Base-by-base conservation (phyloP, 2,113 vertebrate species). In the Salvelinus alpinus region DNA sequence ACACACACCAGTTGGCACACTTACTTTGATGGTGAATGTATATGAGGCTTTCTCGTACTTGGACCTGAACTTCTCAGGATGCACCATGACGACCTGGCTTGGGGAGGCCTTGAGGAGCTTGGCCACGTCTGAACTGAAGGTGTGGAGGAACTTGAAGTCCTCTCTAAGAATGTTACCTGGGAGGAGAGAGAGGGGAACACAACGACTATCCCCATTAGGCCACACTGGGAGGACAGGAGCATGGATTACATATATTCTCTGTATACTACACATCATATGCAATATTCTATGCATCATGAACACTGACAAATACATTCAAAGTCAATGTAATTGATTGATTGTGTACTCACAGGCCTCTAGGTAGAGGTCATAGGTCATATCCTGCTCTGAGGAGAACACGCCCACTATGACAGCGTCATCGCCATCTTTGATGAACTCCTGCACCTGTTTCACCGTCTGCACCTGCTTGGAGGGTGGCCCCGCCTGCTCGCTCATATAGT, bases 391-490 rank as follows among this genome's bases (percentile, higher is more conserved):
- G 76, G 88, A 87, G 76, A 99, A 99, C 62, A 98, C 75, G 0
- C 96, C 97, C 0, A 99, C 91, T 65, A 99, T 93, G 72, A 96
- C 87, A 0, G 95, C 95, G 71, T 99, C 97, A 1, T 98, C 97
- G 0, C 97, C 95, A 14, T 99, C 97, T 84, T 91, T 97, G 71
- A 97, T 76, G 74, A 97, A 90, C 85, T 98, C 97, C 83, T 98
- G 96, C 25, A 98, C 94, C 85, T 98, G 97, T 85, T 97, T 99
- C 12, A 84, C 84, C 64, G 93, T 88, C 84, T 93, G 92, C 29
- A 99, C 90, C 85, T 96, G 95, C 84, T 96, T 96, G 70, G 98
- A 98, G 16, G 98, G 97, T 78, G 97, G 95, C 3, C 96, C 97
- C 1, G 97, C 93, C 81, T 99, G 98, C 73, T 98, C 96, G 6